Conservation (phyloP, 2,113 vertebrate species). For the Vicugna pacos region DNA sequence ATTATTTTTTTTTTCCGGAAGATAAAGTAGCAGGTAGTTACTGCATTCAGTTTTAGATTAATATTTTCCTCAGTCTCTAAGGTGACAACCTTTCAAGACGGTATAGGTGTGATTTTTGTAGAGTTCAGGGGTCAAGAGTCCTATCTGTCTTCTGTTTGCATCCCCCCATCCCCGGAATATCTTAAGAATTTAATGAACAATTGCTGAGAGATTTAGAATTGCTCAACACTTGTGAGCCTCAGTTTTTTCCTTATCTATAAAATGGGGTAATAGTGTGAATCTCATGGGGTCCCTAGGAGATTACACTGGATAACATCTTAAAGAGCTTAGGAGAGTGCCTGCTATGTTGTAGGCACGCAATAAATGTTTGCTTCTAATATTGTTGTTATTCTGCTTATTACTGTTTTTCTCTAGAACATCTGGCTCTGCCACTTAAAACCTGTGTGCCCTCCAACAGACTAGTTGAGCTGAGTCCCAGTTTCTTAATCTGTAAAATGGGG, state of each 20-base stretch:
- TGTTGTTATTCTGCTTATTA: background rate
- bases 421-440: background rate
- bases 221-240: background rate
- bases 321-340: background rate
- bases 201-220: constrained; percentile 47
- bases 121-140: background rate
- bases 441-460: background rate
- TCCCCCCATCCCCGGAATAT: background rate
- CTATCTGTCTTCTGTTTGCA: background rate
- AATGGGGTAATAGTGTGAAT: background rate
- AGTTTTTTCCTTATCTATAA: constrained; percentile 17
- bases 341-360: background rate
- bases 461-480: background rate
- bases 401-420: background rate
- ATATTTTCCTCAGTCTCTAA: constrained; percentile 10
- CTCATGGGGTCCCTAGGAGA: background rate
- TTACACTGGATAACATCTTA: background rate
- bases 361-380: background rate
- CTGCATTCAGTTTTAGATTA: background rate
- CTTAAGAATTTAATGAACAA: background rate
- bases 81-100: background rate
- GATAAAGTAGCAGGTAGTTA: background rate
- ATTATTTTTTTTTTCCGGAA: background rate
- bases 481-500: background rate
- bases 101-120: background rate